These are phyloP conservation scores for Melopsittacus undulatus DNA, from an alignment of 2,797 vertebrate genomes.

Conservation along the genomic window DNA sequence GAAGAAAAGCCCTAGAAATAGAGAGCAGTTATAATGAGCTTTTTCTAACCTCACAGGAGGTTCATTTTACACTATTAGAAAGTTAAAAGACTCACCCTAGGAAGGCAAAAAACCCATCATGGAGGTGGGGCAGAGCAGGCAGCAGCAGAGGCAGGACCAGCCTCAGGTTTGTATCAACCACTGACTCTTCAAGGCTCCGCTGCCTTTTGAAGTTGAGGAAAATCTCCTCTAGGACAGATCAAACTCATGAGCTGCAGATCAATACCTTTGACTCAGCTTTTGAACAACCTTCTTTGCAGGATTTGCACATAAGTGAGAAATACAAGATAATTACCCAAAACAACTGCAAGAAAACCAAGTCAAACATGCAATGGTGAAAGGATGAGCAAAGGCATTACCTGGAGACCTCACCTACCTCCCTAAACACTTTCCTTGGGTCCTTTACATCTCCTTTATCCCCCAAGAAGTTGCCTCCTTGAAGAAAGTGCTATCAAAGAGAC, in stretches of 20 bases:
- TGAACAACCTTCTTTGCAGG: not conserved
- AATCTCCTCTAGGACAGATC: not conserved
- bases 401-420: not conserved
- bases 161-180: not conserved
- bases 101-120: not conserved
- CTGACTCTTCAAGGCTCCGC: not conserved
- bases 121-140: not conserved
- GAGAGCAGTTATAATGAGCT: not conserved
- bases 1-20: not conserved
- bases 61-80: not conserved
- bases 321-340: not conserved
- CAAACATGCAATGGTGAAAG: not conserved
- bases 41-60: not conserved
- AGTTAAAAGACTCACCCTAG: not conserved
- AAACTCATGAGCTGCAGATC: not conserved
- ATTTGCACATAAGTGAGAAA: not conserved
- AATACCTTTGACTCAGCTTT: not conserved
- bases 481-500: rapidly evolving
- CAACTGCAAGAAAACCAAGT: not conserved
- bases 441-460: not conserved
- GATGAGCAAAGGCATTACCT: not conserved
- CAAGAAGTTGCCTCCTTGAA: not conserved
- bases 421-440: not conserved
- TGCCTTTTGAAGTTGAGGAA: not conserved
- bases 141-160: not conserved